A percentile compares a stretch with the other conserved stretches of the same genome.
phyloP scores from a whole-genome alignment of 2,888 invertebrate genomes.

The Clepsis dumicolana region DNA sequence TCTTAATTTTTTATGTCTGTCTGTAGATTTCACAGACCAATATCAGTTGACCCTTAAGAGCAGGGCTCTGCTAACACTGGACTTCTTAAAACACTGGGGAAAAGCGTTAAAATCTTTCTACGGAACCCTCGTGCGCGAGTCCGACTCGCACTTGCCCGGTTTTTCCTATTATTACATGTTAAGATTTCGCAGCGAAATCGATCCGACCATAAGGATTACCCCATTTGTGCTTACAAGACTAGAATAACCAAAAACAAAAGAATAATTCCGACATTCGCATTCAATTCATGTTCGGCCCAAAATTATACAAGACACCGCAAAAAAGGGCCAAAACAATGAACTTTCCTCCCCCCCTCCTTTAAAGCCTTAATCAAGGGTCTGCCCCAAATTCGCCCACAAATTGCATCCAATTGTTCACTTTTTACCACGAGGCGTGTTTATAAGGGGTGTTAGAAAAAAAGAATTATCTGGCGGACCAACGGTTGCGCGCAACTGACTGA shows the following conservation, averaged over 20 bases:
- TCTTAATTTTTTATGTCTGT: no score
- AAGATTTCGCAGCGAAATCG: not conserved
- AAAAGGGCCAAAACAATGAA: constrained; percentile 79
- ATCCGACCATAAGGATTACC: not conserved
- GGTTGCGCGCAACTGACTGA: constrained; percentile 68
- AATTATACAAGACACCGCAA: constrained; percentile 70
- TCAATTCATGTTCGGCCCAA: constrained; percentile 65
- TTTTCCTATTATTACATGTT: not conserved
- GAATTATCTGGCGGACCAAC: constrained; percentile 65
- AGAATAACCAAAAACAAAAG: constrained; percentile 57
- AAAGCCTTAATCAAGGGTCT: constrained; percentile 76
- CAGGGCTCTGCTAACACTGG: no score
- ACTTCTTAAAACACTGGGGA: no score
- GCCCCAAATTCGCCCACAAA: constrained; percentile 84
- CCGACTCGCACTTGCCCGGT: no score
- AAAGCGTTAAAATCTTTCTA: no score
- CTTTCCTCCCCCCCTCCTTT: constrained; percentile 64
- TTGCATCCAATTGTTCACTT: constrained; percentile 86
- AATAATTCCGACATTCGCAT: constrained; percentile 57
- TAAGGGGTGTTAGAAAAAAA: constrained; percentile 68
- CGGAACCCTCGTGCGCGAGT: no score
- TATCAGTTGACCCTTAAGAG: no score
- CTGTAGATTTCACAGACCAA: no score
- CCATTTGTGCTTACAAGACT: constrained; percentile 36
- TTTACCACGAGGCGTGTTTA: constrained; percentile 76